Evolutionary conservation across 1,140 invertebrate genomes (phyloP).

Genomic region (Pseudomyrmex flavicornis): DNA sequence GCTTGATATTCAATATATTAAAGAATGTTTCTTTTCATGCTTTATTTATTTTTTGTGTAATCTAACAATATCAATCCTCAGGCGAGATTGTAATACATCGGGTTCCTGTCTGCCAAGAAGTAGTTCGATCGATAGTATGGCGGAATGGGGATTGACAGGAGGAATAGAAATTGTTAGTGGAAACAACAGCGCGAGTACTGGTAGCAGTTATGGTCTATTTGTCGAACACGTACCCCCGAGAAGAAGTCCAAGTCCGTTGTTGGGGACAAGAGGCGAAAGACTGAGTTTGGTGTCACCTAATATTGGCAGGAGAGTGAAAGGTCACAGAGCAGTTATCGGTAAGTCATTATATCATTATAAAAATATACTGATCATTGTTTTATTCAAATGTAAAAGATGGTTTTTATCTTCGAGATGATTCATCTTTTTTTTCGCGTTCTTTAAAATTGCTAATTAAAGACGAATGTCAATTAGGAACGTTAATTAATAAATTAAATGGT

Average conservation of each 20-base stretch:
- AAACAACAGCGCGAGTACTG: constrained; percentile 71
- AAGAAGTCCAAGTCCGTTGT: constrained; percentile 83
- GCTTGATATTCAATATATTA: too few species aligned
- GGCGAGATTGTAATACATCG: constrained; percentile 77
- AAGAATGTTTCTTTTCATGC: too few species aligned
- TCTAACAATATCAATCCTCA: constrained; percentile 62
- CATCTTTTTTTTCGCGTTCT: not conserved
- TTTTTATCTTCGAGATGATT: not conserved
- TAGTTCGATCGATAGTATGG: constrained; percentile 90
- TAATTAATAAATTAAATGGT: constrained; percentile 33
- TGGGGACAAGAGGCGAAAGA: constrained; percentile 83
- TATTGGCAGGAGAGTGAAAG: constrained; percentile 90
- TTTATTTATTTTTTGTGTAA: not conserved
- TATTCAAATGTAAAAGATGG: not conserved
- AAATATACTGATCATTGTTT: not conserved
- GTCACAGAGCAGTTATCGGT: constrained; percentile 90
- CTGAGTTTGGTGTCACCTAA: constrained; percentile 90
- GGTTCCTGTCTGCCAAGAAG: constrained; percentile 87
- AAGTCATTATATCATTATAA: constrained; percentile 81
- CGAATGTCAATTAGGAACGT: not conserved
- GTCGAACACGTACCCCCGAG: constrained; percentile 84
- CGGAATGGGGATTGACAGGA: constrained; percentile 79
- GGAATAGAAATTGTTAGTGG: constrained; percentile 74
- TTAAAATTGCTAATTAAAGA: constrained; percentile 5
- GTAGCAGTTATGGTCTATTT: constrained; percentile 80